Evolutionary conservation across 92 coral and sea anemone species (phyloP).

Genomic region (Pocillopora grandis): DNA sequence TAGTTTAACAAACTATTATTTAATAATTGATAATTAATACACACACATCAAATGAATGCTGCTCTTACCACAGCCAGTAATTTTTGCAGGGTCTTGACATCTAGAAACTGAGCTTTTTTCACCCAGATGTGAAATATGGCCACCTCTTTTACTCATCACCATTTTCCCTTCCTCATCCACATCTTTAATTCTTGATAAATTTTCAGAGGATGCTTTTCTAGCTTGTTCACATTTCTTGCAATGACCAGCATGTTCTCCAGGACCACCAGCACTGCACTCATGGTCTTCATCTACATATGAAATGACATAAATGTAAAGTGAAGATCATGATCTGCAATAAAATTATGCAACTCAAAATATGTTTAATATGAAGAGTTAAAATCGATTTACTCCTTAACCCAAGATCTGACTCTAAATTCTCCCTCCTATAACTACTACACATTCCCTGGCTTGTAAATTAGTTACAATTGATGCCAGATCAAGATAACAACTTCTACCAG

Average conservation of each 20-base stretch:
- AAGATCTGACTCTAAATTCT: too few species aligned
- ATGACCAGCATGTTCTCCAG: not conserved
- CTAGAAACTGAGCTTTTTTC: not conserved
- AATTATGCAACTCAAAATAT: too few species aligned
- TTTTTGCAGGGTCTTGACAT: constrained; percentile 21
- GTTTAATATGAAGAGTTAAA: too few species aligned
- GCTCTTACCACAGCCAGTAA: constrained; percentile 52
- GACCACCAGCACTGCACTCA: not conserved
- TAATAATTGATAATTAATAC: not conserved
- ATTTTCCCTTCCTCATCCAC: not conserved
- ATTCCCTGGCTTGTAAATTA: too few species aligned
- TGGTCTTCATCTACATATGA: constrained; percentile 11
- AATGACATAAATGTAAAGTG: not conserved
- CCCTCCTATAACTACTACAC: too few species aligned
- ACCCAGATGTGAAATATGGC: not conserved
- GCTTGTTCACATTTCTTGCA: constrained; percentile 5
- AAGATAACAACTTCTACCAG: too few species aligned
- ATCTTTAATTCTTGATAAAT: not conserved
- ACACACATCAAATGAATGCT: not conserved
- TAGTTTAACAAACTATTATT: too few species aligned
- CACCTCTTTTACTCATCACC: not conserved
- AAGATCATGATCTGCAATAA: too few species aligned
- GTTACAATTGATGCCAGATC: too few species aligned
- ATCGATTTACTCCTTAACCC: too few species aligned
- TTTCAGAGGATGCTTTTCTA: constrained; percentile 12